Conservation (phyloP, 2,113 vertebrate genomes). For the Mesitornis unicolor region DNA sequence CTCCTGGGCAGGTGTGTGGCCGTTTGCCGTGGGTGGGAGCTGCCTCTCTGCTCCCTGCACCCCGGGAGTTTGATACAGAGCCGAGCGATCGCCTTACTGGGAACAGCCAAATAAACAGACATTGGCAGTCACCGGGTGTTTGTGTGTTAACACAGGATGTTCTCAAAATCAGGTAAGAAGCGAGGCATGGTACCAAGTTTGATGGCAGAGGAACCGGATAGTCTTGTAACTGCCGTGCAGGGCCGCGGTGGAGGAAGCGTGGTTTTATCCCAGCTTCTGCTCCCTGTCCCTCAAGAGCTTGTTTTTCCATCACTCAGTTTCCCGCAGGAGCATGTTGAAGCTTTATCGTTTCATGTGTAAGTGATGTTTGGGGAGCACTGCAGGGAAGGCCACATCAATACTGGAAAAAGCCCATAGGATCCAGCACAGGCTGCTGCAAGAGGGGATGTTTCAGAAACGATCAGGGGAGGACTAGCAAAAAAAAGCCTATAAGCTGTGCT, state of each 20-base stretch:
- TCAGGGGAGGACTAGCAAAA: neutral
- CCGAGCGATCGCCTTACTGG: neutral
- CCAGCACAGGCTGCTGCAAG: neutral
- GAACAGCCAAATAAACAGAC: neutral
- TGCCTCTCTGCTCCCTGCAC: neutral
- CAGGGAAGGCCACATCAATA: fast-evolving
- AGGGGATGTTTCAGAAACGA: neutral
- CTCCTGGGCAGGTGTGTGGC: neutral
- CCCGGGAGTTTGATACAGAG: neutral
- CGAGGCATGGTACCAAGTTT: slow-evolving; percentile 24
- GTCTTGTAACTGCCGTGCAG: neutral
- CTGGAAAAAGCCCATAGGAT: neutral
- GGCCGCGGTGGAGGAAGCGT: neutral
- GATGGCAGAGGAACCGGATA: slow-evolving; percentile 47
- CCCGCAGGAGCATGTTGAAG: neutral
- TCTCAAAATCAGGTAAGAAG: slow-evolving; percentile 51
- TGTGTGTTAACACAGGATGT: slow-evolving; percentile 45
- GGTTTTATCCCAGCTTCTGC: neutral
- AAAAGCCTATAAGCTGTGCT: neutral
- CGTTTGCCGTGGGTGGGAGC: neutral
- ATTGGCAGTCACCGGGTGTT: slow-evolving; percentile 1
- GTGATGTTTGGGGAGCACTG: neutral
- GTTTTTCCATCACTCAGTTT: slow-evolving; percentile 16
- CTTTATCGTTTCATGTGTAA: neutral
- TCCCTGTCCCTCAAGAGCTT: neutral